Percentiles rank a stretch among this genome's conserved stretches.
Conservation (phyloP, 2,888 invertebrate genomes). For the Hypercompe scribonia region DNA sequence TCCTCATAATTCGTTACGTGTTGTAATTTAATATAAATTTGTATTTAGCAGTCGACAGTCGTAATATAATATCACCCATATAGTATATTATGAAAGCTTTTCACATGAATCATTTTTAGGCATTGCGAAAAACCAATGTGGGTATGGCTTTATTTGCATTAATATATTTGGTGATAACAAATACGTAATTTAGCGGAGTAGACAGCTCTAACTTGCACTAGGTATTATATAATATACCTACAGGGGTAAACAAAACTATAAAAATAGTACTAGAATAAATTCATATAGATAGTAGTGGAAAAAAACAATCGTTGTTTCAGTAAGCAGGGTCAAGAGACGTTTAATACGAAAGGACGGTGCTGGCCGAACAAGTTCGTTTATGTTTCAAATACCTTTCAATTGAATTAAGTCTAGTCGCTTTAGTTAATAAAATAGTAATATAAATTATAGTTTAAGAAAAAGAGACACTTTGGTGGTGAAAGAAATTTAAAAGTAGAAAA, state of each 20-base stretch:
- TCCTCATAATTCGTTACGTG: too few relatives aligned
- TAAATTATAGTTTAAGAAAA: conserved; percentile 24
- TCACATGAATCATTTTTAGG: background rate
- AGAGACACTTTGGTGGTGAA: background rate
- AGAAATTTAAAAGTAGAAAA: background rate
- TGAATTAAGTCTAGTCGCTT: conserved; percentile 49
- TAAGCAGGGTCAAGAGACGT: conserved; percentile 53
- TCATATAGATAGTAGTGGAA: conserved; percentile 27
- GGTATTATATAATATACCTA: background rate
- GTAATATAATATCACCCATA: background rate
- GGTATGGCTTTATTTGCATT: background rate
- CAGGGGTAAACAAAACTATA: conserved; percentile 43
- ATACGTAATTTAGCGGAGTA: background rate
- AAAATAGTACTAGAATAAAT: conserved; percentile 43
- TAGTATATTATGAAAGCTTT: background rate
- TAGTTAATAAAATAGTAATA: conserved; percentile 49
- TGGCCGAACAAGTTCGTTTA: conserved; percentile 38
- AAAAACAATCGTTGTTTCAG: conserved; percentile 39
- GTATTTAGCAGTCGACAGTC: too few relatives aligned
- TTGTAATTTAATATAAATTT: too few relatives aligned
- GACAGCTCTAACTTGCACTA: conserved; percentile 11
- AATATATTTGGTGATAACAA: background rate
- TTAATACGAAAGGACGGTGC: conserved; percentile 42
- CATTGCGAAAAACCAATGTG: background rate
- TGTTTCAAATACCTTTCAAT: conserved; percentile 51